Percentiles rank a stretch among this genome's conserved stretches.
phyloP scores from a whole-genome alignment of 2,888 invertebrate species.

The Omphaloscelis lunosa region DNA sequence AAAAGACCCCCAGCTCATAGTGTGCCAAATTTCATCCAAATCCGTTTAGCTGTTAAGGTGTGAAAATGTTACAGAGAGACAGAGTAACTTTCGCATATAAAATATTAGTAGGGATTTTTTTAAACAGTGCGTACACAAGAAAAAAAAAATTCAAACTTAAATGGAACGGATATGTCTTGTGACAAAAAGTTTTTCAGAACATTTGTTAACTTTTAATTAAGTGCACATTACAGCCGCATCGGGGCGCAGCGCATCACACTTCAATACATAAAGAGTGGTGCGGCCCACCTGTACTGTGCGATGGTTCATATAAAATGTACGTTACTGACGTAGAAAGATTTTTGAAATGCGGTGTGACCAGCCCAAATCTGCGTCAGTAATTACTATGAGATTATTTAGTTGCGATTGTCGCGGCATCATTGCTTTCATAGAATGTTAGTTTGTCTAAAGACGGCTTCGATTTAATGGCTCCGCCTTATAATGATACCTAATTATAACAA shows the following conservation, averaged over 20 bases:
- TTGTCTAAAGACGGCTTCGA: neutral
- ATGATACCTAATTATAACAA: slow-evolving; percentile 17
- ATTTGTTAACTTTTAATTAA: neutral
- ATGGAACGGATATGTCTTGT: neutral
- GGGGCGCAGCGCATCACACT: neutral
- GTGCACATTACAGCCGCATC: neutral
- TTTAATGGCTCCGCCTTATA: neutral
- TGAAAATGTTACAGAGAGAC: neutral
- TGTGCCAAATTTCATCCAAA: neutral
- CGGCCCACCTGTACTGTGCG: neutral
- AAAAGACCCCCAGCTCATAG: neutral
- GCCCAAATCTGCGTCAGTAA: neutral
- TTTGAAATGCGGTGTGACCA: neutral
- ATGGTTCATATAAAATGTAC: neutral
- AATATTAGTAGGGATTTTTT: neutral
- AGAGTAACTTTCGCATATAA: neutral
- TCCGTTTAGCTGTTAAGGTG: neutral
- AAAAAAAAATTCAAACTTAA: neutral
- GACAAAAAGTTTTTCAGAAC: neutral
- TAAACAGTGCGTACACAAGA: neutral
- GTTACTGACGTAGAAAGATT: neutral
- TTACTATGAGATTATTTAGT: neutral
- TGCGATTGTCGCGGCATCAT: neutral
- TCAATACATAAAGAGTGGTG: neutral
- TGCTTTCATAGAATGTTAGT: neutral